Base-by-base conservation (phyloP, 2,113 vertebrate genomes). In the Lethenteron reissneri region DNA sequence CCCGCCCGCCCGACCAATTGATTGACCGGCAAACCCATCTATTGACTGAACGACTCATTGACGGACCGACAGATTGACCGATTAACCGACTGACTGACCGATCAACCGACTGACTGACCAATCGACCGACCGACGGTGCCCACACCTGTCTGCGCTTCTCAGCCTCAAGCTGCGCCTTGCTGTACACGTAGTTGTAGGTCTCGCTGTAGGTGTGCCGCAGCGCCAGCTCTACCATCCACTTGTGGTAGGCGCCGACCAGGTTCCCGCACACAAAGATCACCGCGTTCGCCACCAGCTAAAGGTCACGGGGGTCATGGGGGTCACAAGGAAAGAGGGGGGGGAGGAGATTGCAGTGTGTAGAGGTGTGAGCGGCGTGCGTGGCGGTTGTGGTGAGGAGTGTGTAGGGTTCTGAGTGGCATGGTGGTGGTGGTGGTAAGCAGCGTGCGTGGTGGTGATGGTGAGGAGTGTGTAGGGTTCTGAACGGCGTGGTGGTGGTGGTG, bases 71-170 rank as follows among this genome's bases (percentile, higher is more conserved):
- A 58, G 10, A 57, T 8, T 2, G 11, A 58, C 14, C 57, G 71
- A n/a, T 68, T 68, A 15, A 68, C 19, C 19, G 62, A 58, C 15
- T 11, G 10, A 57, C 8, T 2, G 11, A 58, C 14, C 57, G 71
- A n/a, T 68, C 8, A 15, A 68, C 19, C 19, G 62, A n/a, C 62
- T n/a, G 15, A 41, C 41, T 41, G 41, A 41, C 41, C 14, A 3
- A 7, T 9, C 2, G 17, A 3, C 71, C 14, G 12, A 21, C 15
- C 62, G 56, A 56, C 12, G 3, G 56, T 57, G 58, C 3, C 75
- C 72, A 41, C 56, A 89, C 88, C 85, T 92, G 89, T 71, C 90
- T 85, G 72, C 83, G 82, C 76, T 92, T 88, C 73, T 79, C 83
- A 0, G 85, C 80, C 72, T 86, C 86, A 75, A 84, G 81, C 75